Conservation (phyloP, 1,140 invertebrate species). For the Pygmarrhopalites habei region DNA sequence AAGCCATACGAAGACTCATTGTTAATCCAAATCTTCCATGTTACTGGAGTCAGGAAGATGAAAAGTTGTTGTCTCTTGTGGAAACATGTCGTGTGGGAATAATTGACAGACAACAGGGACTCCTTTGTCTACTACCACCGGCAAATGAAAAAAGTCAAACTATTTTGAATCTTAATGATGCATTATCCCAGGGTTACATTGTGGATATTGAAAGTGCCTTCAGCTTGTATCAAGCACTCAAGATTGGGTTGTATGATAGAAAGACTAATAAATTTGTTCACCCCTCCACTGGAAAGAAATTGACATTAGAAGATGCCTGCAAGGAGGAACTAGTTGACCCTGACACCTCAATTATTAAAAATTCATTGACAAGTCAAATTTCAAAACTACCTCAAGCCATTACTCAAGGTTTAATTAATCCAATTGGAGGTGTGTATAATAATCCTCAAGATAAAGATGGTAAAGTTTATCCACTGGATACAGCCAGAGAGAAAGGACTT, state of each 20-base stretch:
- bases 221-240: slow-evolving; percentile 70
- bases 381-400: slow-evolving; percentile 68
- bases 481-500: slow-evolving; percentile 61
- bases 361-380: slow-evolving; percentile 61
- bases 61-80: slow-evolving; percentile 60
- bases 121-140: slow-evolving; percentile 47
- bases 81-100: slow-evolving; percentile 72
- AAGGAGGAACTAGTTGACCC: slow-evolving; percentile 73
- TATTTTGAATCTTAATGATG: slow-evolving; percentile 49
- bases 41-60: slow-evolving; percentile 65
- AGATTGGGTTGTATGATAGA: slow-evolving; percentile 71
- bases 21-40: slow-evolving; percentile 71
- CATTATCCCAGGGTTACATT: slow-evolving; percentile 66
- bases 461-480: slow-evolving; percentile 48
- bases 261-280: slow-evolving; percentile 67
- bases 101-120: slow-evolving; percentile 70
- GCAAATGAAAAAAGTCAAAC: neutral
- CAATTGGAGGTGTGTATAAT: slow-evolving; percentile 59
- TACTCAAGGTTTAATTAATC: slow-evolving; percentile 62
- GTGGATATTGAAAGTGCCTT: slow-evolving; percentile 77
- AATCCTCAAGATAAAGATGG: slow-evolving; percentile 53
- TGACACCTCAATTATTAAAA: slow-evolving; percentile 67
- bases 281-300: slow-evolving; percentile 65
- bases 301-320: slow-evolving; percentile 71
- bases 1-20: slow-evolving; percentile 69